These are phyloP conservation scores for Steatornis caripensis DNA, from an alignment of 2,113 vertebrate genomes.

Conservation along the genomic window DNA sequence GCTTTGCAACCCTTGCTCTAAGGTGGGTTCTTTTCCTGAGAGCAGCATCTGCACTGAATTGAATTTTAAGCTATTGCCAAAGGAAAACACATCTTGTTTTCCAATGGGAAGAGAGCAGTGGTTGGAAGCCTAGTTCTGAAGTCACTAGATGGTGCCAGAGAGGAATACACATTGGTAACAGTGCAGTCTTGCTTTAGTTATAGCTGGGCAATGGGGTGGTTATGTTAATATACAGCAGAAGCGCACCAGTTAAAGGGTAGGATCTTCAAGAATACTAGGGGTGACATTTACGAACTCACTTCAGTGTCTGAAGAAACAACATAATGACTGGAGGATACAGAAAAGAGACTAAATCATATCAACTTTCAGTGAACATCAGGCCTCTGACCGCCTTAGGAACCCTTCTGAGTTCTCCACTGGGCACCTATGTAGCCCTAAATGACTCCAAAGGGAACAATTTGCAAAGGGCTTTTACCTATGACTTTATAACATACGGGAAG, in stretches of 20 bases:
- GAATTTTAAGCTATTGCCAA: background rate
- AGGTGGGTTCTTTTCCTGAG: background rate
- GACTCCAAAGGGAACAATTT: background rate
- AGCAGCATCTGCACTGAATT: background rate
- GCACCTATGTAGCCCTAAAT: background rate
- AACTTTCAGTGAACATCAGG: background rate
- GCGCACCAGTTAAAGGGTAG: background rate
- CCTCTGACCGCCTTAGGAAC: background rate
- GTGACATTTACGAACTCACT: background rate
- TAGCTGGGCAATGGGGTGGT: background rate
- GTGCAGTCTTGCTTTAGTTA: background rate
- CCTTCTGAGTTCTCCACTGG: background rate
- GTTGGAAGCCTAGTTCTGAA: background rate
- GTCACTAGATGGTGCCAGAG: slow-evolving; percentile 33
- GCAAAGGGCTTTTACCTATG: background rate
- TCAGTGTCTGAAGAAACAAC: background rate
- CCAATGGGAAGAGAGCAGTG: background rate
- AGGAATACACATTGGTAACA: background rate
- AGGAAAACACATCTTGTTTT: background rate
- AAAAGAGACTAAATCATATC: background rate
- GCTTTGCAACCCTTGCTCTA: background rate
- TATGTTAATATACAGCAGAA: background rate
- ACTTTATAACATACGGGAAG: background rate
- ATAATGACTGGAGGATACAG: background rate
- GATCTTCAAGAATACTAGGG: background rate